phyloP scores from a whole-genome alignment of 2,888 invertebrate species.

The Macropis europaea region DNA sequence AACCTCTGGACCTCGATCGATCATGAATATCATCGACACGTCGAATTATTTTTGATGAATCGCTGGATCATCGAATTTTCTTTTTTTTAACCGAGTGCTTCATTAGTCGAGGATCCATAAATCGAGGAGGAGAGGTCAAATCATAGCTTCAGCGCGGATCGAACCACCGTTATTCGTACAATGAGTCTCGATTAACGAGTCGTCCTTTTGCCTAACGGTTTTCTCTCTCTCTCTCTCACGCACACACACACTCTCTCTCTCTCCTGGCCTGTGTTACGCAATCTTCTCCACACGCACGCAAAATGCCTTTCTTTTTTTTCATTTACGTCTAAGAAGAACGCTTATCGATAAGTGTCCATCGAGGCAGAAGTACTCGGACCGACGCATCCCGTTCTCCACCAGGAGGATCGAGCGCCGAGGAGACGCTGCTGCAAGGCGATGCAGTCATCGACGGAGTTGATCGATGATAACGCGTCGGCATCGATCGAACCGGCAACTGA shows the following conservation, averaged over 20 bases:
- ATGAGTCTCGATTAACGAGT: conserved; percentile 22
- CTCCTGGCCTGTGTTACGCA: conserved; percentile 16
- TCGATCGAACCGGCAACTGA: conserved; percentile 4
- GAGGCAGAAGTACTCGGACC: conserved; percentile 11
- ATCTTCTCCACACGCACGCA: conserved; percentile 17
- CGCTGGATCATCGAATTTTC: no score
- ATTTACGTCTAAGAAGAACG: conserved; percentile 4
- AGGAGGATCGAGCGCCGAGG: no score
- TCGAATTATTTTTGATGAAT: no score
- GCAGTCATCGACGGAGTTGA: conserved; percentile 46
- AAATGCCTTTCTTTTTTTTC: conserved; percentile 22
- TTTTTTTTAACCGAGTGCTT: no score
- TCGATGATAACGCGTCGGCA: conserved; percentile 44
- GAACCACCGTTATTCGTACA: conserved; percentile 22
- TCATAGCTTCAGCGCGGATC: conserved; percentile 2
- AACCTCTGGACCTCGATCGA: no score
- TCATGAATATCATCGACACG: no score
- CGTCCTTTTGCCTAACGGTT: conserved; percentile 12
- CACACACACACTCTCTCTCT: conserved; percentile 1
- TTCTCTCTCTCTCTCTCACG: not conserved
- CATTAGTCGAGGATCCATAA: not conserved
- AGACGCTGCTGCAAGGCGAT: conserved; percentile 2
- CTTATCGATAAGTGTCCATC: conserved; percentile 13
- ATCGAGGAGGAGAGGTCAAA: conserved; percentile 5
- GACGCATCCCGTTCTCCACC: conserved; percentile 9